Conservation (phyloP, 64 coral and sea anemone species). For the Anthopleura sola region DNA sequence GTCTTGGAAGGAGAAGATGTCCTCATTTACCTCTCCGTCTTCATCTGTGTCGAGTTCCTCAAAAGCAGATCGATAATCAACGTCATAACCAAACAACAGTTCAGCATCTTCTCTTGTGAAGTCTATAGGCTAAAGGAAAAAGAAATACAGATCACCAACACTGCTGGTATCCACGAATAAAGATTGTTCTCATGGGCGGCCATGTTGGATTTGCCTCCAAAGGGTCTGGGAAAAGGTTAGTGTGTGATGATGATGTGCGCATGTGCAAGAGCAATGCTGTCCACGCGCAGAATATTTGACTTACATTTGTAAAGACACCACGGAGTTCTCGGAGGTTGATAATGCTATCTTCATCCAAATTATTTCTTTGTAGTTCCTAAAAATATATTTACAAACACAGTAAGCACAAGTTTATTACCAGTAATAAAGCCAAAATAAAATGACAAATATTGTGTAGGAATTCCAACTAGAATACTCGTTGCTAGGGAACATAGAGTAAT, state of each 20-base stretch:
- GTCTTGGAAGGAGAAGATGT: no score
- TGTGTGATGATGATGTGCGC: no score
- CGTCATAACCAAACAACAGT: conserved; percentile 81
- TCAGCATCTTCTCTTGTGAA: conserved; percentile 81
- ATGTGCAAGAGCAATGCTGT: no score
- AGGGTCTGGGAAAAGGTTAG: no score
- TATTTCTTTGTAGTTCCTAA: conserved; percentile 96
- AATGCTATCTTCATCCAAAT: conserved; percentile 99
- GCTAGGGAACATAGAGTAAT: no score
- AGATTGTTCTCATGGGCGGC: no score
- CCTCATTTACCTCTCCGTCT: conserved; percentile 76
- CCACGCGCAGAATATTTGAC: background rate
- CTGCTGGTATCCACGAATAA: background rate
- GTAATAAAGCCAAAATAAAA: no score
- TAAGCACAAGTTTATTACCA: background rate
- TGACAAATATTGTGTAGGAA: no score
- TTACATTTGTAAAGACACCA: conserved; percentile 90
- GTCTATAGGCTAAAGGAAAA: conserved; percentile 60
- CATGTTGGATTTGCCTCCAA: no score
- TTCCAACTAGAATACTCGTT: no score
- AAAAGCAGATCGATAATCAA: conserved; percentile 85
- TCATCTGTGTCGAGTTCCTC: conserved; percentile 95
- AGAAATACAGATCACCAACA: background rate
- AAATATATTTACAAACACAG: background rate
- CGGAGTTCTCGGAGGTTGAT: conserved; percentile 87